Evolutionary conservation across 2,888 invertebrate species (phyloP), one percentile per base, ranked within the genome.

Genomic region (Drosophila quinaria): DNA sequence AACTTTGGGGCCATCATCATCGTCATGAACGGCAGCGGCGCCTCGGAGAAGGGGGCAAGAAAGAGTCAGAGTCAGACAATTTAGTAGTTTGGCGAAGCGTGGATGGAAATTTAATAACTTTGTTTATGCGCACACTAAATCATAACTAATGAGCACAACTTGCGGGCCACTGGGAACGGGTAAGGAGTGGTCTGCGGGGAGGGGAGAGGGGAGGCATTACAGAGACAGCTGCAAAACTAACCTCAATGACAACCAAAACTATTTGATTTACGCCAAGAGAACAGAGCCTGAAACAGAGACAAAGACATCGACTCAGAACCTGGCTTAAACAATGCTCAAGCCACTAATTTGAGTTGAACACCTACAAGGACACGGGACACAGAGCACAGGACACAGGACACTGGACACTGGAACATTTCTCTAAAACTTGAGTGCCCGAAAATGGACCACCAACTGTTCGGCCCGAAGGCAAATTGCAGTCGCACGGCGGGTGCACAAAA

Each of bases 41-140:
- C 44, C 31, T 37, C 42, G 9, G 1, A 33, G 15, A 13, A 46
- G 59, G 9, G 9, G 37, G 42, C 49, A 47, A 11, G 31, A 8
- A 25, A 9, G 61, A 6, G 37, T 51, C 56, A 50, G 49, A 70
- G 70, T 75, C 83, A 86, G 84, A 86, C 86, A 84, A 84, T 88
- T 84, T 84, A 84, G 88, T 88, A 84, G 84, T 84, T 84, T 88
- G 85, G 74, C 88, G 80, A 80, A 88, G 88, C 84, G 80, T 87
- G 89, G 84, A 84, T 84, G 88, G 87, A 86, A 86, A 86, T 86
- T 86, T 89, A 86, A 86, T 86, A 86, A 86, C 86, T 86, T 86
- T 86, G 86, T 86, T 86, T 86, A 86, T 86, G 89, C 87, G 85
- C 89, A 84, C 82, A 89, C 86, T 86, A 86, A 86, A 86, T 86